Percentiles rank a stretch among this genome's conserved stretches.
phyloP scores from a whole-genome alignment of 2,113 vertebrate species.

The Pionites leucogaster region DNA sequence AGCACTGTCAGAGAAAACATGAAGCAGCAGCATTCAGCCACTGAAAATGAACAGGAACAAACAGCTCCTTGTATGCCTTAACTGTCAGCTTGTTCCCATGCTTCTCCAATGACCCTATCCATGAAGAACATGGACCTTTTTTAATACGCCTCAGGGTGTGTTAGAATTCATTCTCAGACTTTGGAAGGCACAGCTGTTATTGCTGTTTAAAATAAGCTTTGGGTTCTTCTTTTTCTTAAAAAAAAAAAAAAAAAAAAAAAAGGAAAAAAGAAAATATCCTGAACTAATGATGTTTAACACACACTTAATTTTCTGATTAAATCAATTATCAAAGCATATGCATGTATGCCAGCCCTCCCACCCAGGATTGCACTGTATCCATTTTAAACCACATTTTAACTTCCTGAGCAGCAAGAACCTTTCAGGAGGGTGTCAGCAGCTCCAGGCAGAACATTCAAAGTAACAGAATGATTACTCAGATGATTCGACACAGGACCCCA shows the following conservation, averaged over 20 bases:
- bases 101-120: not conserved
- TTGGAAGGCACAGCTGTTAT: not conserved
- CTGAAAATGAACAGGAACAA: not conserved
- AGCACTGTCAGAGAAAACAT: not conserved
- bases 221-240: not conserved
- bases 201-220: not conserved
- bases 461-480: not conserved
- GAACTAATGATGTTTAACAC: not conserved
- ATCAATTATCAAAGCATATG: not conserved
- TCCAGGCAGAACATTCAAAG: not conserved
- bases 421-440: not conserved
- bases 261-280: not conserved
- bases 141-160: not conserved
- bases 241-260: not conserved
- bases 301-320: not conserved
- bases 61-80: not conserved
- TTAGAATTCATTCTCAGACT: not conserved
- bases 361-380: not conserved
- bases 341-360: not conserved
- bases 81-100: not conserved
- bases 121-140: not conserved
- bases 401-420: not conserved
- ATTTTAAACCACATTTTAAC: not conserved
- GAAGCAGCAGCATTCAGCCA: not conserved
- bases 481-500: accelerated